phyloP scores from a whole-genome alignment of 2,888 invertebrate species.

The Synergus itoensis region DNA sequence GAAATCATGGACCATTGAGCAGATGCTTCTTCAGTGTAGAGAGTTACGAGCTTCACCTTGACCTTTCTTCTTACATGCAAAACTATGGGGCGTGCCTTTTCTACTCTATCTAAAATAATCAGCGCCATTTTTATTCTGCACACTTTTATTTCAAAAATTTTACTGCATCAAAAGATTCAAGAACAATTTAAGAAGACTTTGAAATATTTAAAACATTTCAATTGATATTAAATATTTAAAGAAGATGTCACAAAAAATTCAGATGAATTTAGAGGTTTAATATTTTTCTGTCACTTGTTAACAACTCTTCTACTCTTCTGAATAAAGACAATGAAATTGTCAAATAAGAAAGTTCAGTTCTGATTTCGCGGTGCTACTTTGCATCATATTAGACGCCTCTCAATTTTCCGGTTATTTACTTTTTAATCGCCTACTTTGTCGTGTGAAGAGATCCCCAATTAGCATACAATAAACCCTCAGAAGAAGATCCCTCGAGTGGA shows the following conservation, averaged over 20 bases:
- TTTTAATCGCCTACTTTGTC: conserved; percentile 1
- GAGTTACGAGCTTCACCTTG: neutral
- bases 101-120: neutral
- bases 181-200: too few species aligned
- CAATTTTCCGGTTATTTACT: neutral
- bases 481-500: neutral
- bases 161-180: too few species aligned
- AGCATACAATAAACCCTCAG: neutral
- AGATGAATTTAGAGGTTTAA: too few species aligned
- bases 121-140: neutral
- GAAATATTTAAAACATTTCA: too few species aligned
- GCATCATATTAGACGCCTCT: neutral
- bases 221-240: too few species aligned
- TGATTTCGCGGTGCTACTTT: neutral
- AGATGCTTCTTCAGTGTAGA: neutral
- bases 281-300: neutral
- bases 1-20: neutral
- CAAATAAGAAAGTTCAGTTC: neutral
- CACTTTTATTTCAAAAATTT: too few species aligned
- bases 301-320: neutral
- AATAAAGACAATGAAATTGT: neutral
- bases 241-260: too few species aligned
- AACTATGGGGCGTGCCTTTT: neutral
- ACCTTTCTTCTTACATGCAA: neutral
- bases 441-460: neutral